Conservation (phyloP, 1,140 invertebrate species). For the Formica exsecta region DNA sequence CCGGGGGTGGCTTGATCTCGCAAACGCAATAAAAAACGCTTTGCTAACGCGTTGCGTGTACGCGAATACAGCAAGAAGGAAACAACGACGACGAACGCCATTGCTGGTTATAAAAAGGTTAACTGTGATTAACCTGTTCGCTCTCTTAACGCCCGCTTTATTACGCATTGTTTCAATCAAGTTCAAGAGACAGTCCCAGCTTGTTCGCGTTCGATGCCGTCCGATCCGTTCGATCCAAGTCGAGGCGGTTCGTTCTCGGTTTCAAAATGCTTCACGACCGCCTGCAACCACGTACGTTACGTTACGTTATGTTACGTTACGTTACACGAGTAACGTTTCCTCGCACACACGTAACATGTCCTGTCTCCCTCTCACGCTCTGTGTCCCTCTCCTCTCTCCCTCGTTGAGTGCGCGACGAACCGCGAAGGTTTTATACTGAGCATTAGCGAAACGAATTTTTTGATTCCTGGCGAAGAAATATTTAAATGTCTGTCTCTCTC, state of each 20-base stretch:
- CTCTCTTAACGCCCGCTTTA: slow-evolving; percentile 70
- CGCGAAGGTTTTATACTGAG: slow-evolving; percentile 27
- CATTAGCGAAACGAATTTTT: not conserved
- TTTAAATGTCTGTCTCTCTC: not conserved
- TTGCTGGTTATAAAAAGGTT: slow-evolving; percentile 70
- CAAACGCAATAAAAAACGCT: not conserved
- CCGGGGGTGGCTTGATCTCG: not conserved
- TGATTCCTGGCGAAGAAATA: not conserved
- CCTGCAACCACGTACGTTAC: too few relatives aligned
- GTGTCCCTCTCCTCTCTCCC: slow-evolving; percentile 24
- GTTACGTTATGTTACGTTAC: too few relatives aligned
- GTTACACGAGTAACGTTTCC: not conserved
- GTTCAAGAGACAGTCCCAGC: slow-evolving; percentile 60
- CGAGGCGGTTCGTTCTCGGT: not conserved
- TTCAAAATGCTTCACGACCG: not conserved
- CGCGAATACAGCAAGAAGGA: not conserved
- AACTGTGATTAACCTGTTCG: slow-evolving; percentile 79
- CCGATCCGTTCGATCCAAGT: slow-evolving; percentile 13
- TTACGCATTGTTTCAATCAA: slow-evolving; percentile 76
- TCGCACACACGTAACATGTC: slow-evolving; percentile 10
- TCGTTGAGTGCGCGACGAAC: slow-evolving; percentile 49
- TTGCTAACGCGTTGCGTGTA: not conserved
- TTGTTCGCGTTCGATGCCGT: slow-evolving; percentile 59
- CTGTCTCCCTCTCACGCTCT: too few relatives aligned
- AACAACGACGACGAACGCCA: slow-evolving; percentile 7